Percentiles rank a stretch among this genome's conserved stretches.
Conservation (phyloP, 1,140 invertebrate species). For the Zelostemma sp. region DNA sequence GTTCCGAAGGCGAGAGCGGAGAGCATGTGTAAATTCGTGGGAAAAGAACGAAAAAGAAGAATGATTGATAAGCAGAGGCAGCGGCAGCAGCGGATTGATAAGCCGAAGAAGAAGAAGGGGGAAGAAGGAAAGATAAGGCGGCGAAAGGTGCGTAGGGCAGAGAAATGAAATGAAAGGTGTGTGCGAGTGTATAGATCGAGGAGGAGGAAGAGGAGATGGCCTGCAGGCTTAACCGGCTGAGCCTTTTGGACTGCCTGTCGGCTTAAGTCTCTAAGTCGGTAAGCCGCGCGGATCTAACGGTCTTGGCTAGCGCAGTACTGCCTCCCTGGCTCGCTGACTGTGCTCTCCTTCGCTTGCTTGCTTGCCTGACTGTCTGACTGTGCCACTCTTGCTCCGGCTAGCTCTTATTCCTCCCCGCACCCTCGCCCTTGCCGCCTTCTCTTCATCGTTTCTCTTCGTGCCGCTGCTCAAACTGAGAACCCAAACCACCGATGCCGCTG, state of each 20-base stretch:
- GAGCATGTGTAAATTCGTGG: constrained; percentile 1
- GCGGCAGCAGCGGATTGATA: neutral
- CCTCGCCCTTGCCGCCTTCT: constrained; percentile 4
- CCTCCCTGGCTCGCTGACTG: constrained; percentile 49
- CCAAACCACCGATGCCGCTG: constrained; percentile 6
- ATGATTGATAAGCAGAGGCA: neutral
- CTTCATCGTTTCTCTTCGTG: neutral
- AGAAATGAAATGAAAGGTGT: neutral
- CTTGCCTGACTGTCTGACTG: constrained; percentile 68
- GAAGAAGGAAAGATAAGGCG: neutral
- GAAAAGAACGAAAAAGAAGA: neutral
- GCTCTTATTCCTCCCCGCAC: constrained; percentile 46
- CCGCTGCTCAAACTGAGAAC: constrained; percentile 9
- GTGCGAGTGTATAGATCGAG: constrained; percentile 40
- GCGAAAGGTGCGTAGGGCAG: neutral
- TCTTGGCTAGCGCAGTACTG: constrained; percentile 59
- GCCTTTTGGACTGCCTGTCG: constrained; percentile 66
- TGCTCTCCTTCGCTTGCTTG: constrained; percentile 50
- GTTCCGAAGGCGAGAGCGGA: neutral
- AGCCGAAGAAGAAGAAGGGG: neutral
- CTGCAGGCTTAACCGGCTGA: constrained; percentile 64
- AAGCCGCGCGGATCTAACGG: constrained; percentile 65
- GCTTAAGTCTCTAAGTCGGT: constrained; percentile 69
- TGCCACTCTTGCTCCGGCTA: constrained; percentile 56
- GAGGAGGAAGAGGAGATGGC: constrained; percentile 49